Conservation (phyloP, 2,888 invertebrate genomes). For the Cryptocephalus moraei region DNA sequence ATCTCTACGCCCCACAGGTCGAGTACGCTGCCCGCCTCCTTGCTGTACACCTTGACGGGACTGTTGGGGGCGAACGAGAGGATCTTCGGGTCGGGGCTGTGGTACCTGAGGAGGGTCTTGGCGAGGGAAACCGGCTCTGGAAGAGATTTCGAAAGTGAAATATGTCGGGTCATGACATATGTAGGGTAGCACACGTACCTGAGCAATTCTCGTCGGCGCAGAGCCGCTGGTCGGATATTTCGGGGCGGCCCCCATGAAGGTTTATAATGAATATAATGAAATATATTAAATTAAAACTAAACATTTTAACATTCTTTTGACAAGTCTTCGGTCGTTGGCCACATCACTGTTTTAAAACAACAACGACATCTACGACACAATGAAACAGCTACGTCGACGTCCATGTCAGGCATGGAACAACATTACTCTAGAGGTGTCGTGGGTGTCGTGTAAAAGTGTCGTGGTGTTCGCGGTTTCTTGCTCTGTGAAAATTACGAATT, state of each 20-base stretch:
- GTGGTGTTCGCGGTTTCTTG: too few relatives aligned
- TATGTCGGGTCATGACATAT: neutral
- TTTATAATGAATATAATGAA: slow-evolving; percentile 32
- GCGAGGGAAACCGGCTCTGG: slow-evolving; percentile 49
- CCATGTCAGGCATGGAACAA: too few relatives aligned
- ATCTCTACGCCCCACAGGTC: slow-evolving; percentile 63
- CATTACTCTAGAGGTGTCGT: too few relatives aligned
- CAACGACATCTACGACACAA: too few relatives aligned
- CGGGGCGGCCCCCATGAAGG: slow-evolving; percentile 28
- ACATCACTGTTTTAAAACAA: slow-evolving; percentile 23
- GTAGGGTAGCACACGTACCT: slow-evolving; percentile 40
- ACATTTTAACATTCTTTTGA: slow-evolving; percentile 33
- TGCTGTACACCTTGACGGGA: slow-evolving; percentile 55
- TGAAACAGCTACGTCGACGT: too few relatives aligned
- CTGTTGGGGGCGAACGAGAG: slow-evolving; percentile 51
- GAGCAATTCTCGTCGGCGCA: slow-evolving; percentile 63
- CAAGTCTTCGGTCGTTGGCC: slow-evolving; percentile 22
- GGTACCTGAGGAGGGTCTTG: slow-evolving; percentile 48
- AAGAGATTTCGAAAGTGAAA: slow-evolving; percentile 8
- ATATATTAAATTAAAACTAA: slow-evolving; percentile 32
- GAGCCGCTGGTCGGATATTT: slow-evolving; percentile 55
- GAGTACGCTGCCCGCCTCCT: slow-evolving; percentile 51
- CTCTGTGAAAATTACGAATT: too few relatives aligned
- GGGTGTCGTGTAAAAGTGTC: too few relatives aligned
- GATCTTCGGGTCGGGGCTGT: slow-evolving; percentile 43